Percentiles rank a stretch among this genome's conserved stretches.
Evolutionary conservation across 2,888 invertebrate genomes (phyloP).

Genomic region (Drosophila borborema): DNA sequence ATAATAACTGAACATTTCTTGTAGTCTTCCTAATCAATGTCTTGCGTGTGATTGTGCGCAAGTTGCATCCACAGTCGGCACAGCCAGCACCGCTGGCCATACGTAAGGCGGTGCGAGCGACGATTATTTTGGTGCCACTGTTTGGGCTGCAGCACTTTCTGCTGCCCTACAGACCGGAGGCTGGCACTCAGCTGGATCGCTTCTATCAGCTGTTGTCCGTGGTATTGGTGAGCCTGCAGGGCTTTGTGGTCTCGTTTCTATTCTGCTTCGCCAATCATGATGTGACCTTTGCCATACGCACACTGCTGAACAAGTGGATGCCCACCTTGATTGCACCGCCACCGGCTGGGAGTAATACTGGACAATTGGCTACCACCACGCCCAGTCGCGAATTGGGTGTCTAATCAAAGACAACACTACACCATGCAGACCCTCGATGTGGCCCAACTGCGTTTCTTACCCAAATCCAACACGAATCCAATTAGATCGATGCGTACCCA

Average conservation of each 20-base stretch:
- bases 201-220: conserved; percentile 89
- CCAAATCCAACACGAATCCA: not conserved
- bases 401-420: conserved; percentile 54
- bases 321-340: conserved; percentile 82
- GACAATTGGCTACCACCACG: conserved; percentile 84
- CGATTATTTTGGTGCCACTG: conserved; percentile 91
- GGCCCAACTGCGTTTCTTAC: conserved; percentile 32
- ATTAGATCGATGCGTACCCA: not conserved
- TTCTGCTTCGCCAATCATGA: conserved; percentile 92
- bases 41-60: conserved; percentile 88
- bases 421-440: conserved; percentile 30
- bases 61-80: conserved; percentile 88
- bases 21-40: conserved; percentile 89
- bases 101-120: conserved; percentile 89
- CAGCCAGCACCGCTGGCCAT: conserved; percentile 87
- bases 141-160: conserved; percentile 91
- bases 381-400: conserved; percentile 85
- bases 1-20: too few relatives aligned
- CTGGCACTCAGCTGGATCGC: conserved; percentile 86
- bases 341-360: conserved; percentile 83
- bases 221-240: conserved; percentile 90
- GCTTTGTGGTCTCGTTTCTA: conserved; percentile 89
- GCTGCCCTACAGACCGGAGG: conserved; percentile 89
- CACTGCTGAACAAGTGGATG: conserved; percentile 85
- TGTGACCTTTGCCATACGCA: conserved; percentile 87